Evolutionary conservation across 2,888 invertebrate genomes (phyloP), one percentile per base, ranked within the genome.

Genomic region (Malthinus seriepunctatus): DNA sequence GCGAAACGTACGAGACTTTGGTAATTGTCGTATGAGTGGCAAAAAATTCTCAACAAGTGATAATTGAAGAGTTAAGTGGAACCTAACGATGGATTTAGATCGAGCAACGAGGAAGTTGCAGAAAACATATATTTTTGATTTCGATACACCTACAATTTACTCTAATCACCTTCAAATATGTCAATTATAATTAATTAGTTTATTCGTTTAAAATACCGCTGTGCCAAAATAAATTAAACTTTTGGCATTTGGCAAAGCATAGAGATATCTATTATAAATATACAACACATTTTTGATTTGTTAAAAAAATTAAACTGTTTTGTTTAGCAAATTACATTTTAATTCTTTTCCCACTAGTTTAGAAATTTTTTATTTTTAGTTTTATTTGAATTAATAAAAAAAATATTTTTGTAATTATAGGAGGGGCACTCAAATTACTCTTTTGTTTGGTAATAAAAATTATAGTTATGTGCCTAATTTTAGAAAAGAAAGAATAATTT

Each of bases 231-330:
- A 52, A 42, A 42, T 42, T 15, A 42, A 52, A 44, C 52, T 45
- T 51, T 52, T 52, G 52, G 52, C 52, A 45, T 51, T 52, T 52
- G 52, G 52, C 52, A 52, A 23, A 45, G 23, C n/a, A 37, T n/a
- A 15, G 10, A 34, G 52, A 38, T 37, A 45, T 45, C 45, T 52
- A 50, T 52, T 11, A 45, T 45, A 45, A 52, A 52, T 42, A 51
- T 42, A 52, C 15, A 33, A 46, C 45, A 38, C 23, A 38, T 23
- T 38, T 37, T 50, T 38, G 14, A 50, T 50, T 50, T 38, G 38
- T 52, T 45, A 52, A 45, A 37, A 23, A 46, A 31, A 11, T 52
- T 45, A 11, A 46, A 45, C 33, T 34, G 35, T 23, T 46, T 23
- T 23, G 33, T 10, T 45, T 46, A 45, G 32, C n/a, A 44, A 52